Evolutionary conservation across 2,888 invertebrate genomes (phyloP).

Genomic region (Andricus curvator): DNA sequence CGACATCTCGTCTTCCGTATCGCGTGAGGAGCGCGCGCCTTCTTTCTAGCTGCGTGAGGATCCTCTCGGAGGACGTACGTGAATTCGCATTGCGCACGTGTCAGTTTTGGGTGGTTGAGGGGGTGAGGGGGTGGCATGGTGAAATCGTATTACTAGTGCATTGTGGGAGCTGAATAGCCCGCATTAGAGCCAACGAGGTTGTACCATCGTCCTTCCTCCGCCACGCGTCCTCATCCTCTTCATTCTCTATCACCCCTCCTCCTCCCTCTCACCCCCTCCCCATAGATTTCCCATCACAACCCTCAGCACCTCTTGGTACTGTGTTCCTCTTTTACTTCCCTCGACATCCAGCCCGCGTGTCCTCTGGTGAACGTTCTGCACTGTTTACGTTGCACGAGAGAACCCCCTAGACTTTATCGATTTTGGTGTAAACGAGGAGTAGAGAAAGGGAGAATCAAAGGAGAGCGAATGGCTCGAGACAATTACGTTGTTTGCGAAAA

Average conservation of each 20-base stretch:
- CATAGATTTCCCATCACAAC: constrained; percentile 30
- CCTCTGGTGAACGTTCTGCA: constrained; percentile 54
- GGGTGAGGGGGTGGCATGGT: constrained; percentile 62
- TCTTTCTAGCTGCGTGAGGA: constrained; percentile 38
- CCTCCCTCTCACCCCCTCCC: not conserved
- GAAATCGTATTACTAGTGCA: constrained; percentile 77
- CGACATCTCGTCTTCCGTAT: constrained; percentile 26
- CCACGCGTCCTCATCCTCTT: constrained; percentile 51
- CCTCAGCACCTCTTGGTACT: constrained; percentile 48
- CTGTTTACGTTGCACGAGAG: constrained; percentile 63
- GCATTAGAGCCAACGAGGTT: constrained; percentile 76
- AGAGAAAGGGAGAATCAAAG: constrained; percentile 43
- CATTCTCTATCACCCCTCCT: constrained; percentile 51
- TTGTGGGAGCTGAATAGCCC: constrained; percentile 76
- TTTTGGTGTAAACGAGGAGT: constrained; percentile 57
- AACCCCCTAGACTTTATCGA: constrained; percentile 61
- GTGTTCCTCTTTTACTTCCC: constrained; percentile 51
- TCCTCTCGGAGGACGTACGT: constrained; percentile 49
- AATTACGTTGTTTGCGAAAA: constrained; percentile 37
- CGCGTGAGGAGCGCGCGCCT: not conserved
- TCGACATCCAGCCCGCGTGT: constrained; percentile 47
- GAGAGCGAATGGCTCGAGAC: constrained; percentile 44
- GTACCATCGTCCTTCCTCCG: constrained; percentile 59
- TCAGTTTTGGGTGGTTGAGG: constrained; percentile 17
- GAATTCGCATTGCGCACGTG: constrained; percentile 55